Evolutionary conservation across 2,113 vertebrate genomes (phyloP).

Genomic region (Catharus minimus): DNA sequence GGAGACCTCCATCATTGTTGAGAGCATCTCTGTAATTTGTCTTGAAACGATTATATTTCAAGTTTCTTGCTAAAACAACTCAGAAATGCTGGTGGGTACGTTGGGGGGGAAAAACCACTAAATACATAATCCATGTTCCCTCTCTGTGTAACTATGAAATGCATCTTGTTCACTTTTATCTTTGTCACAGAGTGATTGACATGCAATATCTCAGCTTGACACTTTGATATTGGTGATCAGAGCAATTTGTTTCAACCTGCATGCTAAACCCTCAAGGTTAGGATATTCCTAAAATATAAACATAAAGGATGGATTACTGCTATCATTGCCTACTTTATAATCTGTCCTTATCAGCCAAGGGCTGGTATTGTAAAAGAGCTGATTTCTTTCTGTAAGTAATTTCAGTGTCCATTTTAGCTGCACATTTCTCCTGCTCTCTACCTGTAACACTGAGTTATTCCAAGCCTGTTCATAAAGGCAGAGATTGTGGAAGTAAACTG

Average conservation of each 20-base stretch:
- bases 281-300: slow-evolving; percentile 36
- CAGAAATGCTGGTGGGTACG: slow-evolving; percentile 14
- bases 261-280: slow-evolving; percentile 45
- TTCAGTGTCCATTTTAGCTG: not conserved
- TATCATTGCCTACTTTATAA: not conserved
- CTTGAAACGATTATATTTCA: slow-evolving; percentile 19
- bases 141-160: slow-evolving; percentile 16
- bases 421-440: not conserved
- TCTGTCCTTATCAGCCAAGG: not conserved
- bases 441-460: not conserved
- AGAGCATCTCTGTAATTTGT: slow-evolving; percentile 20
- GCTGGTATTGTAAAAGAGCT: not conserved
- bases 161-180: slow-evolving; percentile 42
- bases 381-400: not conserved
- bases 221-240: slow-evolving; percentile 60
- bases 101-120: not conserved
- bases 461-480: not conserved
- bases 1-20: not conserved
- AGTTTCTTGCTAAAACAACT: slow-evolving; percentile 22
- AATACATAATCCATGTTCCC: slow-evolving; percentile 35
- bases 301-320: slow-evolving; percentile 14
- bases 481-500: not conserved
- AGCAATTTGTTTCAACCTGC: slow-evolving; percentile 43
- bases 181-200: slow-evolving; percentile 56
- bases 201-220: slow-evolving; percentile 51